These are phyloP conservation scores for Aphelocoma coerulescens DNA, from an alignment of 2,113 vertebrate genomes.

Conservation along the genomic window DNA sequence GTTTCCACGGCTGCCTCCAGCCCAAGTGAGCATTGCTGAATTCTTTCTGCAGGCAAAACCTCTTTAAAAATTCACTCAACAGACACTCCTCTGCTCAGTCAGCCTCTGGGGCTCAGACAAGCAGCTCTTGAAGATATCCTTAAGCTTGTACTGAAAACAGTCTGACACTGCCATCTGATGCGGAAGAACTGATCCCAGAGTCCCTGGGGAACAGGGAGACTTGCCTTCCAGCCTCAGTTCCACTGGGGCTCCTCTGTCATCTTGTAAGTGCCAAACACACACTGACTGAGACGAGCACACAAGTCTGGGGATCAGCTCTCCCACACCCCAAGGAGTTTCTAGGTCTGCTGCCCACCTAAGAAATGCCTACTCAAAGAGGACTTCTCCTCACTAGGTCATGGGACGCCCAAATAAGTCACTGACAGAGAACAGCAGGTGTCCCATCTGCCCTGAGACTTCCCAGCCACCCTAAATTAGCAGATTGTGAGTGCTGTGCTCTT, in stretches of 20 bases:
- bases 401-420: background rate
- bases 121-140: background rate
- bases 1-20: background rate
- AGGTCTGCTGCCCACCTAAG: background rate
- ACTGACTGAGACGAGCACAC: background rate
- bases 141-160: background rate
- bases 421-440: background rate
- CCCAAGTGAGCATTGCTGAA: background rate
- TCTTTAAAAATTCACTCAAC: background rate
- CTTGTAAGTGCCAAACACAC: fast-evolving
- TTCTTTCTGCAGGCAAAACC: background rate
- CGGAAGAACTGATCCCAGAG: background rate
- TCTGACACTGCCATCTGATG: too few species aligned
- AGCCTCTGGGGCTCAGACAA: background rate
- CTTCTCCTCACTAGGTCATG: fast-evolving
- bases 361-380: fast-evolving
- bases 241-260: background rate
- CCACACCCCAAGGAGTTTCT: background rate
- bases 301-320: background rate
- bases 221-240: background rate
- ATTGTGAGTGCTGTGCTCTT: background rate
- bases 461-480: background rate
- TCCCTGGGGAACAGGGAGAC: too few species aligned
- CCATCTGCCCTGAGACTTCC: background rate
- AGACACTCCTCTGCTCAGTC: background rate